Percentiles rank a stretch among this genome's conserved stretches.
These are phyloP conservation scores for Nebria brevicollis DNA, from an alignment of 2,888 invertebrate genomes.

Conservation along the genomic window DNA sequence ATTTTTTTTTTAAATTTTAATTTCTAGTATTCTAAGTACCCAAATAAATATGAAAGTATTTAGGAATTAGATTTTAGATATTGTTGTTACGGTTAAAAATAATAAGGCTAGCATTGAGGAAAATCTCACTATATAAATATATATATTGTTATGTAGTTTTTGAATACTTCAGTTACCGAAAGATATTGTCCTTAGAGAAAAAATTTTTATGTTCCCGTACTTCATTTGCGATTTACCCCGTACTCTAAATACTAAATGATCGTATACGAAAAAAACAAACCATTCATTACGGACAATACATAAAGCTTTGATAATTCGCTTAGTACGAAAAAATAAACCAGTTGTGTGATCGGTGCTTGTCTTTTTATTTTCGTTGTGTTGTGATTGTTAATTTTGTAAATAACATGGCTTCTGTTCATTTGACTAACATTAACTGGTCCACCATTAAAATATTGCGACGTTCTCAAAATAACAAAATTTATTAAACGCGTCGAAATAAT, in stretches of 20 bases:
- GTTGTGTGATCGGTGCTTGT: slow-evolving; percentile 42
- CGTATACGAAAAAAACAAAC: background rate
- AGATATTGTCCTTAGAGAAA: slow-evolving; percentile 11
- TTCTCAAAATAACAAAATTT: background rate
- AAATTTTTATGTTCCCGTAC: background rate
- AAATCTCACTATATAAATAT: background rate
- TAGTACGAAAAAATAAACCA: background rate
- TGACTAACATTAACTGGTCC: slow-evolving; percentile 28
- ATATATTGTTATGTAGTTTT: slow-evolving; percentile 2
- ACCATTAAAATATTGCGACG: background rate
- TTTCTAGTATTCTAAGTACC: slow-evolving; percentile 31
- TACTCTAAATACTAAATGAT: background rate
- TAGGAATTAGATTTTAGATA: slow-evolving; percentile 28
- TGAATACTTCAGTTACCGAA: slow-evolving; percentile 6
- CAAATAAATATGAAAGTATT: slow-evolving; percentile 35
- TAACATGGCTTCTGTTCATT: slow-evolving; percentile 34
- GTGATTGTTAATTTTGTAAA: slow-evolving; percentile 38
- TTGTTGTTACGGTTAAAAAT: slow-evolving; percentile 44
- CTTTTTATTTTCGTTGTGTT: slow-evolving; percentile 42
- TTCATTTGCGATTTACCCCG: background rate
- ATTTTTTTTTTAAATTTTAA: slow-evolving; percentile 28
- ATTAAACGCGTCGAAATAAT: background rate
- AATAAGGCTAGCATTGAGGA: slow-evolving; percentile 44
- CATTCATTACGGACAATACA: slow-evolving; percentile 5
- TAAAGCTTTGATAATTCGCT: background rate